Evolutionary conservation across 2,113 vertebrate species (phyloP), one percentile per base, ranked within the genome.

Genomic region (Heptranchias perlo): DNA sequence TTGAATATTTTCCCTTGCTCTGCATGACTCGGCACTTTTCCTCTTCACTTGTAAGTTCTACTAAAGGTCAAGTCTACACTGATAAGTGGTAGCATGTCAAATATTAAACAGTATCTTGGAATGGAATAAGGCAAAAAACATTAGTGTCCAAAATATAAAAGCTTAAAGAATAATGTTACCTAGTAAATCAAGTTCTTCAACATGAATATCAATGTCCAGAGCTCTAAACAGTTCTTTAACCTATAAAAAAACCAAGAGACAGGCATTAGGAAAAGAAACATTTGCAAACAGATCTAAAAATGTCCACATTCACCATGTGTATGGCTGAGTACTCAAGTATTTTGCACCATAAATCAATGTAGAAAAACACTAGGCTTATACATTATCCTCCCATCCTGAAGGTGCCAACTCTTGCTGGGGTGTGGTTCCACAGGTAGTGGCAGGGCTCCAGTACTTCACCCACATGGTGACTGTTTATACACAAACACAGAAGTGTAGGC

Each of bases 161-260:
- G 18, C 61, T 44, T 58, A 93, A 23, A 39, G 5, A 44, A 11
- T 73, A 67, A 58, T 28, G 98, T 99, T 97, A 99, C 99, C 98
- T 1, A 98, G 97, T 82, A 98, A 97, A 97, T 99, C 99, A 96
- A 99, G 97, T 96, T 99, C 99, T 97, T 99, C 91, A 89, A 97
- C 97, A 14, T 98, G 98, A 94, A 96, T 99, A 10, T 97, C 98
- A n/a, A 98, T 98, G n/a, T 97, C 97, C 96, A 99, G 94, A 64
- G 98, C 98, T 64, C 96, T 97, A 97, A 99, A 99, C 47, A 99
- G 97, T 14, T 98, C 98, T 96, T 99, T 99, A 92, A 99, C 99
- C 99, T 99, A 96, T 35, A 97, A 97, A 35, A n/a, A 96, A 96
- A 97, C 96, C 76, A 82, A 7, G 28, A 28, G 58, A 47, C 28